Percentiles rank a stretch among this genome's conserved stretches.
Evolutionary conservation across 2,113 vertebrate species (phyloP).

Genomic region (Clinocottus analis): DNA sequence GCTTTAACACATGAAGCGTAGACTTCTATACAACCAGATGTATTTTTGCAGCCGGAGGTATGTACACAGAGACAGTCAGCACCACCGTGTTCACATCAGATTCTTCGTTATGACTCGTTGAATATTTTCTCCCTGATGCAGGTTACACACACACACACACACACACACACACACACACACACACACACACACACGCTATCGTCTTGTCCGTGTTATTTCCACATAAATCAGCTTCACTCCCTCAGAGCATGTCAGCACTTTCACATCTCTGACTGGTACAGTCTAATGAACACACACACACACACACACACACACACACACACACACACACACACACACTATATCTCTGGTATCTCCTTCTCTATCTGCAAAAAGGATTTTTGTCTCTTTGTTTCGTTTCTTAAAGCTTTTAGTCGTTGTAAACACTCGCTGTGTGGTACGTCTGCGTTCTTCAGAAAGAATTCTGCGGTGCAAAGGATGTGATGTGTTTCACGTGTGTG

Average conservation of each 20-base stretch:
- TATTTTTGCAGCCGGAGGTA: too few species aligned
- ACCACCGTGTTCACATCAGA: background rate
- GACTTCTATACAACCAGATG: too few species aligned
- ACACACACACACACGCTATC: background rate
- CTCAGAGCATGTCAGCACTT: background rate
- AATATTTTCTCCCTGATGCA: conserved; percentile 19
- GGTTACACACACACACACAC: conserved; percentile 32
- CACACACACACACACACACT: background rate
- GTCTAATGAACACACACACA: background rate
- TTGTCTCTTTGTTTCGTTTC: too few species aligned
- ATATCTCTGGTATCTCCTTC: conserved; percentile 6
- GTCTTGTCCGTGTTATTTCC: conserved; percentile 18
- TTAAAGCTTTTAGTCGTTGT: background rate
- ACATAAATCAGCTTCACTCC: conserved; percentile 44
- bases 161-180: background rate
- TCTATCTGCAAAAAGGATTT: conserved; percentile 17
- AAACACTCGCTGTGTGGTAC: conserved; percentile 22
- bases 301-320: conserved; percentile 6
- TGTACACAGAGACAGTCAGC: background rate
- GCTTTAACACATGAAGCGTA: too few species aligned
- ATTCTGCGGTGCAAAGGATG: too few species aligned
- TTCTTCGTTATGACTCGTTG: background rate
- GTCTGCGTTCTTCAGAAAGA: too few species aligned
- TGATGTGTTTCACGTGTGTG: too few species aligned
- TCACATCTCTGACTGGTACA: conserved; percentile 51